Percentiles rank a stretch among this genome's conserved stretches.
phyloP scores from a whole-genome alignment of 2,797 vertebrate genomes.

The Loris lydekkerianus region DNA sequence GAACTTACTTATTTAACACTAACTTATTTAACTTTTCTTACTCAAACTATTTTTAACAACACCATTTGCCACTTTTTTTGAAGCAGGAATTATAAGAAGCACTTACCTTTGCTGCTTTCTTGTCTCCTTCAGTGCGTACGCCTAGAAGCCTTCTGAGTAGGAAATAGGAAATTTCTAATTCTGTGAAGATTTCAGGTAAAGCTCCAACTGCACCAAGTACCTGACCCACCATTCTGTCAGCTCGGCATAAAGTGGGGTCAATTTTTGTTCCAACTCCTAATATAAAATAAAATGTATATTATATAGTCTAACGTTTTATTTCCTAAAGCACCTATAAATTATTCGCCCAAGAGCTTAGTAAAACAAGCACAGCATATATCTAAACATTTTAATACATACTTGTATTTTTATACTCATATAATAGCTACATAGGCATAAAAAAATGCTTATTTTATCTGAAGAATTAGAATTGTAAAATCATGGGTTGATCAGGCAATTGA shows the following conservation, averaged over 20 bases:
- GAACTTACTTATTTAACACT: neutral
- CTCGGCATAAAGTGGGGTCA: conserved; percentile 97
- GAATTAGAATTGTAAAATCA: conserved; percentile 14
- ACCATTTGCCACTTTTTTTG: neutral
- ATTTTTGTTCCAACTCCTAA: conserved; percentile 99
- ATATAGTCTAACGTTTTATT: neutral
- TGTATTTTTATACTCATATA: conserved; percentile 25
- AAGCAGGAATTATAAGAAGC: conserved; percentile 44
- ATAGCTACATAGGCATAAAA: neutral
- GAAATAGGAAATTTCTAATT: conserved; percentile 99
- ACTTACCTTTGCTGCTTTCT: conserved; percentile 98
- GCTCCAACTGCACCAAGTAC: conserved; percentile 98
- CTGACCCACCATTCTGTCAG: conserved; percentile 99
- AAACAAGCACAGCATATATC: conserved; percentile 17
- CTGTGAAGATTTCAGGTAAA: conserved; percentile 98
- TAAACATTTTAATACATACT: conserved; percentile 37
- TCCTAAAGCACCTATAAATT: neutral
- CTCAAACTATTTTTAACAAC: neutral
- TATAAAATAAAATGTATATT: conserved; percentile 58
- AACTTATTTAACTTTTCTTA: neutral
- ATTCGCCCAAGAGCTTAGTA: conserved; percentile 12
- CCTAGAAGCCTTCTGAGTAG: conserved; percentile 96
- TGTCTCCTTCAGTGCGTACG: conserved; percentile 98
- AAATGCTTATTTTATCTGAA: neutral
- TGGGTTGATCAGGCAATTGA: neutral